Evolutionary conservation across 2,888 invertebrate genomes (phyloP).

Genomic region (Agonopterix heracliana): DNA sequence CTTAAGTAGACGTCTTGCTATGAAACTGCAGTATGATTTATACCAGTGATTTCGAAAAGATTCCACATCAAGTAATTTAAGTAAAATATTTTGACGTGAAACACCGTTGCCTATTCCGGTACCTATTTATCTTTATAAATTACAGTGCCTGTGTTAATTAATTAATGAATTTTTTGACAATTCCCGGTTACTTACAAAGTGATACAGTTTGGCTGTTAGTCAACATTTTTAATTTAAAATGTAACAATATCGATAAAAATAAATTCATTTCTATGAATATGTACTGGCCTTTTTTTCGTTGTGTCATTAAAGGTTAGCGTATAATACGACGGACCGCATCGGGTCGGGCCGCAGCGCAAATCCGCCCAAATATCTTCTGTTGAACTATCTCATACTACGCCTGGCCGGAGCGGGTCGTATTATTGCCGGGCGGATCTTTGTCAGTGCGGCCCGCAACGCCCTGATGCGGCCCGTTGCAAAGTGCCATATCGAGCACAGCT

Average conservation of each 20-base stretch:
- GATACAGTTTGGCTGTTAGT: constrained; percentile 29
- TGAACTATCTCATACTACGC: too few species aligned
- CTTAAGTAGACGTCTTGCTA: constrained; percentile 23
- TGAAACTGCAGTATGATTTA: constrained; percentile 29
- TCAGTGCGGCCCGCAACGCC: too few species aligned
- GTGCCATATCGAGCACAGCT: too few species aligned
- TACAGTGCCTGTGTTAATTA: constrained; percentile 17
- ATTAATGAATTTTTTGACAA: constrained; percentile 17
- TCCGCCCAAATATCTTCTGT: too few species aligned
- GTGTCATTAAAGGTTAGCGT: too few species aligned
- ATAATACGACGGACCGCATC: too few species aligned
- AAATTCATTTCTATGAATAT: constrained; percentile 61
- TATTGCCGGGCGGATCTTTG: too few species aligned
- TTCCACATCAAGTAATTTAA: constrained; percentile 21
- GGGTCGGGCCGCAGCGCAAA: too few species aligned
- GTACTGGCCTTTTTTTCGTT: constrained; percentile 17
- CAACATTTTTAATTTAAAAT: constrained; percentile 37
- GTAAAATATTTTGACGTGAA: constrained; percentile 4
- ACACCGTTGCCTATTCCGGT: too few species aligned
- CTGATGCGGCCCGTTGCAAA: too few species aligned
- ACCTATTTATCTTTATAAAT: constrained; percentile 6
- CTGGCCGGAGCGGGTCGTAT: too few species aligned
- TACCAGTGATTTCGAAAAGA: constrained; percentile 24
- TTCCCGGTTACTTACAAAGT: constrained; percentile 21
- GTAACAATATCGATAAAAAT: constrained; percentile 49